A percentile compares a stretch with the other conserved stretches of the same genome.
phyloP scores from a whole-genome alignment of 2,888 invertebrate species.

The Dinocampus coccinellae region DNA sequence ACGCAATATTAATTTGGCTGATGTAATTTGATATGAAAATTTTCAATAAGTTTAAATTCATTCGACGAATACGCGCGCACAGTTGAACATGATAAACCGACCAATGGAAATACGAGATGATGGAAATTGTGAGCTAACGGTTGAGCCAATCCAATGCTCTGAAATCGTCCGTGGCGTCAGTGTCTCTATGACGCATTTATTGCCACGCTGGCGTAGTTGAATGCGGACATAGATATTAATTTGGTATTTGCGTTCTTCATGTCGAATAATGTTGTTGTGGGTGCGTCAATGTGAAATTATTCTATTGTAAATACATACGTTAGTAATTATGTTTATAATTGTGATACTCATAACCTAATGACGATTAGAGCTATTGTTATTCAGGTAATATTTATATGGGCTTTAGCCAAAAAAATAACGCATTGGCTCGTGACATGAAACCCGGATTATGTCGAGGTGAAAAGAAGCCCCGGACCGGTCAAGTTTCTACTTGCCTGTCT shows the following conservation, averaged over 20 bases:
- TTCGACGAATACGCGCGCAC: too few relatives aligned
- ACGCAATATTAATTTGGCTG: background rate
- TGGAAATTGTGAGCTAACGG: too few relatives aligned
- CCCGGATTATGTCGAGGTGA: too few relatives aligned
- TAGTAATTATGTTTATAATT: background rate
- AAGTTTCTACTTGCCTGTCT: too few relatives aligned
- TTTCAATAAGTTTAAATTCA: background rate
- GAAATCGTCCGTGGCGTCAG: too few relatives aligned
- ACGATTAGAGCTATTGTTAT: background rate
- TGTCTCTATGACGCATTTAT: constrained; percentile 75
- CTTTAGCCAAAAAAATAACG: too few relatives aligned
- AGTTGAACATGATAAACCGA: too few relatives aligned
- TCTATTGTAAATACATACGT: background rate
- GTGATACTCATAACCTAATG: background rate
- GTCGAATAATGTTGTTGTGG: constrained; percentile 26
- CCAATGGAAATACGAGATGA: too few relatives aligned
- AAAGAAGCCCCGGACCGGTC: too few relatives aligned
- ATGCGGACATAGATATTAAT: constrained; percentile 46
- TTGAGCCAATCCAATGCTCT: constrained; percentile 6
- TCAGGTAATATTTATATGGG: too few relatives aligned
- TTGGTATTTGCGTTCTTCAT: constrained; percentile 40
- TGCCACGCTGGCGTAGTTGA: constrained; percentile 76
- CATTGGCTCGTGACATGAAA: too few relatives aligned
- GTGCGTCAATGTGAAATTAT: background rate
- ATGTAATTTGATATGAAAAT: background rate